These are phyloP conservation scores for Odocoileus virginianus DNA, from an alignment of 2,113 vertebrate genomes.

Conservation along the genomic window DNA sequence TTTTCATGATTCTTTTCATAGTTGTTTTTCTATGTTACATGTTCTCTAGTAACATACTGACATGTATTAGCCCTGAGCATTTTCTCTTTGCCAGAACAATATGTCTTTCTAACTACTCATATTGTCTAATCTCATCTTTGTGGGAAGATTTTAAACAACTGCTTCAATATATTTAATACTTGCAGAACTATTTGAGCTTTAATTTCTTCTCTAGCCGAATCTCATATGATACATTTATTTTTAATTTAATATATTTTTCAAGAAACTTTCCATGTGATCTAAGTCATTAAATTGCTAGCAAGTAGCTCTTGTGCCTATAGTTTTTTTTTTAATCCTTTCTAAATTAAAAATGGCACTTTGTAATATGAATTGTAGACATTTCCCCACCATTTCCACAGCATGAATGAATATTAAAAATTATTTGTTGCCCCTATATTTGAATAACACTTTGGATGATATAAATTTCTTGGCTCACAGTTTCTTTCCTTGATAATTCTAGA, in stretches of 20 bases:
- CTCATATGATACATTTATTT: neutral
- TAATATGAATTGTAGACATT: neutral
- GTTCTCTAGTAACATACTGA: neutral
- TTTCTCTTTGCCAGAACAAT: slow-evolving; percentile 18
- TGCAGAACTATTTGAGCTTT: neutral
- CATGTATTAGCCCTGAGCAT: neutral
- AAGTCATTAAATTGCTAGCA: neutral
- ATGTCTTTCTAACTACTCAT: neutral
- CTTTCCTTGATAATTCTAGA: slow-evolving; percentile 1
- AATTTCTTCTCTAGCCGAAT: neutral
- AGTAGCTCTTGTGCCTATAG: neutral
- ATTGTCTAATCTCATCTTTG: neutral
- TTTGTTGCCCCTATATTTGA: neutral
- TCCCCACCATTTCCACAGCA: neutral
- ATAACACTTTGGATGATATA: neutral
- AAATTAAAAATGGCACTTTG: neutral
- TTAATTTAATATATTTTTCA: neutral
- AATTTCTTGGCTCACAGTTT: neutral
- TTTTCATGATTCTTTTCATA: neutral
- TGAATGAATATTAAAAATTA: neutral
- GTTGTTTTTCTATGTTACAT: neutral
- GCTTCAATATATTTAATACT: slow-evolving; percentile 1
- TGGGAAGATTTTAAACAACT: slow-evolving; percentile 5
- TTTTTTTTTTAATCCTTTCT: neutral
- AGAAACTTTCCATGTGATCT: neutral